Conservation (phyloP, 2,797 vertebrate genomes). For the Bucorvus abyssinicus region DNA sequence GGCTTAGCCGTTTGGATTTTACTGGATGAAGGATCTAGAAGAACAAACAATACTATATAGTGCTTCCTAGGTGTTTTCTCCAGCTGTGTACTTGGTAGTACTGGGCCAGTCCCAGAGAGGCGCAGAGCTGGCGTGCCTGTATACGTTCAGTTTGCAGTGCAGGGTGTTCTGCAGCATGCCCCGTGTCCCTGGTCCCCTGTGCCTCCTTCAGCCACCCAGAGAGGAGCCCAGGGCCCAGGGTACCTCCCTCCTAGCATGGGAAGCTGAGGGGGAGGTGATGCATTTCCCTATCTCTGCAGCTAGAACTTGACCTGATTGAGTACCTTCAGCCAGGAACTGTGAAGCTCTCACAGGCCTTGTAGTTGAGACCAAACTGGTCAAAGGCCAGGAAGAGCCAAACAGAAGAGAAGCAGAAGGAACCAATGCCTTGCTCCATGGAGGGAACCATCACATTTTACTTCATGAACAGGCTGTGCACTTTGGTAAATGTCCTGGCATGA, state of each 20-base stretch:
- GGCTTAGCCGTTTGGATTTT: background rate
- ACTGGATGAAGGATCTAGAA: background rate
- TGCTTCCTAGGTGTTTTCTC: background rate
- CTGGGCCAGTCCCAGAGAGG: accelerated
- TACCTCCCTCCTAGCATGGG: background rate
- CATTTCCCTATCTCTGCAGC: background rate
- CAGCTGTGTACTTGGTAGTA: background rate
- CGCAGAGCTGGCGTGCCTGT: background rate
- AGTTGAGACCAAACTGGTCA: background rate
- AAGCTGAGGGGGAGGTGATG: accelerated
- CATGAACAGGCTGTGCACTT: background rate
- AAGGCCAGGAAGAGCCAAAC: background rate
- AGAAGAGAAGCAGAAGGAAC: background rate
- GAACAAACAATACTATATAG: background rate
- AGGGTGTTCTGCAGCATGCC: background rate
- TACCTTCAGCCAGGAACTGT: background rate
- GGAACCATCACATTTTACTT: background rate
- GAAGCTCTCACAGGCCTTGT: background rate
- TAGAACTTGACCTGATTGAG: background rate
- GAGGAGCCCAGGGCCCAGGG: background rate
- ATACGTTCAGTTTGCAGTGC: accelerated
- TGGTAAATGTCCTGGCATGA: background rate
- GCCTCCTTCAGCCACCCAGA: background rate
- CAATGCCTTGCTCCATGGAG: background rate
- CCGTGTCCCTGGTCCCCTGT: accelerated